Base-by-base conservation (phyloP, 2,888 invertebrate genomes). In the Troglohyphantes excavatus region DNA sequence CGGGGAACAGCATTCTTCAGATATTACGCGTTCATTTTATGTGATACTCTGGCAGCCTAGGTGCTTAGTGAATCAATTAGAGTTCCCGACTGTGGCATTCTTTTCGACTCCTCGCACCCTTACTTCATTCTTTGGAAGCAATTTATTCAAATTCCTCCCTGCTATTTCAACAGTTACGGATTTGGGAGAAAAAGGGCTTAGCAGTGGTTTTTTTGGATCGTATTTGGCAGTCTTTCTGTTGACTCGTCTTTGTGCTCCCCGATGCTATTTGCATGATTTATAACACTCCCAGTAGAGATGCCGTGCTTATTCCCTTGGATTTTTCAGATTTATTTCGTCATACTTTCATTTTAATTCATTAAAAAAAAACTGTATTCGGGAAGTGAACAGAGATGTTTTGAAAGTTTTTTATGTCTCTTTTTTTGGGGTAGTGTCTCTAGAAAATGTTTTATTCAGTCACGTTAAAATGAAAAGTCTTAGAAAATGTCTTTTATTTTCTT, bases 1-100 rank as follows among this genome's bases (percentile, higher is more conserved):
- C 78, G 72, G 73, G 27, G 65, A 84, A 39, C 72, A 78, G 78
- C 89, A 90, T 90, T 83, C 83, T 90, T 83, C 46, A 46, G 53
- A 46, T 73, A 73, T 87, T 87, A 87, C 87, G 46, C 73, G 72
- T 79, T 87, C 79, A 79, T 79, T 72, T 53, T 76, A 46, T 19
- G 29, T 26, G 46, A 53, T 53, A 53, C 53, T 33, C 72, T 79
- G 68, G 27, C 65, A 27, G 67, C 53, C 73, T 59, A 76, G 59
- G 76, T 85, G 75, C 85, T 85, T 76, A 85, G 76, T 26, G 85
- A 85, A 85, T 85, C 85, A 85, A 87, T 87, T 87, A 87, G 79
- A 81, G 26, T 39, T 70, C 65, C 79, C 23, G 13, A 27, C 39
- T 39, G 65, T 72, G 65, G 79, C 87, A 87, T 87, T 87, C 87